Conservation (phyloP, 2,888 invertebrate species). For the Netelia virgata region DNA sequence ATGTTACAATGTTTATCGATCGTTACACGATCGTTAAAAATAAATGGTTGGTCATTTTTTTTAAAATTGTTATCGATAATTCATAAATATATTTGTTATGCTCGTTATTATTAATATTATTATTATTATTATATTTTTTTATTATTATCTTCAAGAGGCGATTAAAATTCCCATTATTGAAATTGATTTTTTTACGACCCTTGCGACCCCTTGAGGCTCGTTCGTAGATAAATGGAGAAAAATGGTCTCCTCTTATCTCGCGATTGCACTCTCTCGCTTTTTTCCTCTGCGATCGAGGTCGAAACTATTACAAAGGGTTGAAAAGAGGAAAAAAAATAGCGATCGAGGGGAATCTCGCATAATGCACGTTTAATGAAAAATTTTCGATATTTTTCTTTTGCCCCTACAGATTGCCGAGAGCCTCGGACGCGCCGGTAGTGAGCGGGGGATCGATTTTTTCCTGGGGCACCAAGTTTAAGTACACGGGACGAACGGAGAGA, state of each 20-base stretch:
- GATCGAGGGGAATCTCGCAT: neutral
- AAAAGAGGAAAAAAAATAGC: neutral
- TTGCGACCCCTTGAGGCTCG: neutral
- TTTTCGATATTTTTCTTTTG: slow-evolving; percentile 22
- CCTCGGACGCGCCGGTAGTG: slow-evolving; percentile 94
- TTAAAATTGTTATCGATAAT: no score
- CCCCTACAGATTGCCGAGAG: slow-evolving; percentile 91
- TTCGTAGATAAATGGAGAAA: neutral
- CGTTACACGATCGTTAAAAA: no score
- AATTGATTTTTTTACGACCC: neutral
- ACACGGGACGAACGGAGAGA: slow-evolving; percentile 95
- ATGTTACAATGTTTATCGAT: no score
- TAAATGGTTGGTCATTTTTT: no score
- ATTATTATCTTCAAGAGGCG: neutral
- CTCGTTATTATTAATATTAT: no score
- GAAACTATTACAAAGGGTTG: neutral
- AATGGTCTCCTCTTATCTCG: neutral
- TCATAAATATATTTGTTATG: no score
- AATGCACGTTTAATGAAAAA: slow-evolving; percentile 3
- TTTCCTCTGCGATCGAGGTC: neutral
- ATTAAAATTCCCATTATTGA: neutral
- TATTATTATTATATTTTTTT: slow-evolving; percentile 4
- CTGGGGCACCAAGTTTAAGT: slow-evolving; percentile 97
- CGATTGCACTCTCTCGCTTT: neutral
- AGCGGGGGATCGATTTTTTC: slow-evolving; percentile 97